Evolutionary conservation across 37 sponge, comb jelly and placozoan species (phyloP).

Genomic region (Chondrosia reniformis): DNA sequence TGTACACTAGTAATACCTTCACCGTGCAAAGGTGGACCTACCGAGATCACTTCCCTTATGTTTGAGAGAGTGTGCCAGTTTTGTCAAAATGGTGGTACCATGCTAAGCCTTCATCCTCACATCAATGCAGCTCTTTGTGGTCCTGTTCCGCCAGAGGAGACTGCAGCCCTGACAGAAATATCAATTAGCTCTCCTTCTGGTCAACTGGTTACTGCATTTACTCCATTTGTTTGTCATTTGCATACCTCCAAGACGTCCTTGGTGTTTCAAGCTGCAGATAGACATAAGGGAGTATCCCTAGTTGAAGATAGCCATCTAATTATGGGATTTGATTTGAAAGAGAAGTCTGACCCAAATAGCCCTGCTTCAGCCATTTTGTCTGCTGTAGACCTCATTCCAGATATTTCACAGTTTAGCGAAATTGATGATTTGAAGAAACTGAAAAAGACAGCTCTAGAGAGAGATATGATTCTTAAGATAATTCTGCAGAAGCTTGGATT

Average conservation of each 20-base stretch:
- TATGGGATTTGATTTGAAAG: too few species aligned
- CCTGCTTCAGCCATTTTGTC: constrained; percentile 25
- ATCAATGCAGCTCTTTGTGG: constrained; percentile 24
- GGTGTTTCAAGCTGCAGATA: background rate
- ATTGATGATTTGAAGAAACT: background rate
- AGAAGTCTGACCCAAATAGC: background rate
- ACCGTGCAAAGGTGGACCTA: background rate
- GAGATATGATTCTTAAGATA: background rate
- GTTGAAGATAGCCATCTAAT: too few species aligned
- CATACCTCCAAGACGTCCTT: background rate
- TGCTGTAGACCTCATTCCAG: constrained; percentile 36
- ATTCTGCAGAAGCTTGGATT: background rate
- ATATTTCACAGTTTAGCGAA: constrained; percentile 20
- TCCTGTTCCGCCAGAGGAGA: background rate
- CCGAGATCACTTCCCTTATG: background rate
- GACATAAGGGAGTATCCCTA: background rate
- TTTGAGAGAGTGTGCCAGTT: constrained; percentile 14
- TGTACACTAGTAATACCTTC: constrained; percentile 34
- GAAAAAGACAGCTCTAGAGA: constrained; percentile 2
- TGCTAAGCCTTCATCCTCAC: constrained; percentile 41
- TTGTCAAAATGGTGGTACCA: constrained; percentile 22
- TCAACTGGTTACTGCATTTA: background rate
- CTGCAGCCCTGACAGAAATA: background rate
- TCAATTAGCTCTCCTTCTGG: background rate
- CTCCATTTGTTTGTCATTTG: background rate